Evolutionary conservation across 2,797 vertebrate genomes (phyloP).

Genomic region (Chelon auratus): DNA sequence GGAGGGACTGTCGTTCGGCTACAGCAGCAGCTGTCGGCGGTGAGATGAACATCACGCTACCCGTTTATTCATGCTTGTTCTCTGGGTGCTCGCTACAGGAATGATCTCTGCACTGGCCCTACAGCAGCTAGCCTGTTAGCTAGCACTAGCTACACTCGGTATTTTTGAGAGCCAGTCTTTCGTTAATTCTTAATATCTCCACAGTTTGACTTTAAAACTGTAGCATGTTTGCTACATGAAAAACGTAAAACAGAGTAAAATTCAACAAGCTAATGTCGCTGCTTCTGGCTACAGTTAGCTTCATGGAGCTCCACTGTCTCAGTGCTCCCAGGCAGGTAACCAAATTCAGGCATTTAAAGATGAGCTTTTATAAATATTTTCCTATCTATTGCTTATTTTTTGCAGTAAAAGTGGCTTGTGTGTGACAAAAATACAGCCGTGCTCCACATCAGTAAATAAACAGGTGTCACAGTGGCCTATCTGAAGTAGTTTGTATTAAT

Average conservation of each 20-base stretch:
- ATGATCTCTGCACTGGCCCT: constrained; percentile 44
- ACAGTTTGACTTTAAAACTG: neutral
- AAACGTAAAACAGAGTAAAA: neutral
- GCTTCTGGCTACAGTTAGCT: constrained; percentile 23
- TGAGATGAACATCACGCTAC: constrained; percentile 70
- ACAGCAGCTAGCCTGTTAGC: constrained; percentile 43
- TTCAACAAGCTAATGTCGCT: constrained; percentile 32
- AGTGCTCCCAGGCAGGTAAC: constrained; percentile 3
- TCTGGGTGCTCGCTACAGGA: constrained; percentile 8
- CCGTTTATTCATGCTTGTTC: constrained; percentile 49
- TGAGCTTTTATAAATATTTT: too few species aligned
- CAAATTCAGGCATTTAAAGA: neutral
- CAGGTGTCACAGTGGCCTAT: constrained; percentile 46
- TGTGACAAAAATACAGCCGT: too few species aligned
- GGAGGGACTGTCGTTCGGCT: constrained; percentile 56
- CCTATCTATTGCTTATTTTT: too few species aligned
- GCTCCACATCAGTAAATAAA: neutral
- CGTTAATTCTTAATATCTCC: neutral
- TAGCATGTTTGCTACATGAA: neutral
- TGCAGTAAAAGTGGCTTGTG: too few species aligned
- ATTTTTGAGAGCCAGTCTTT: neutral
- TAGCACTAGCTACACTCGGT: constrained; percentile 15
- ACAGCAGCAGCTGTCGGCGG: constrained; percentile 71
- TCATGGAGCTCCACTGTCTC: constrained; percentile 35
- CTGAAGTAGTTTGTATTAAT: constrained; percentile 70